A percentile compares a stretch with the other conserved stretches of the same genome.
Conservation (phyloP, 2,113 vertebrate species). For the Nanorana parkeri region DNA sequence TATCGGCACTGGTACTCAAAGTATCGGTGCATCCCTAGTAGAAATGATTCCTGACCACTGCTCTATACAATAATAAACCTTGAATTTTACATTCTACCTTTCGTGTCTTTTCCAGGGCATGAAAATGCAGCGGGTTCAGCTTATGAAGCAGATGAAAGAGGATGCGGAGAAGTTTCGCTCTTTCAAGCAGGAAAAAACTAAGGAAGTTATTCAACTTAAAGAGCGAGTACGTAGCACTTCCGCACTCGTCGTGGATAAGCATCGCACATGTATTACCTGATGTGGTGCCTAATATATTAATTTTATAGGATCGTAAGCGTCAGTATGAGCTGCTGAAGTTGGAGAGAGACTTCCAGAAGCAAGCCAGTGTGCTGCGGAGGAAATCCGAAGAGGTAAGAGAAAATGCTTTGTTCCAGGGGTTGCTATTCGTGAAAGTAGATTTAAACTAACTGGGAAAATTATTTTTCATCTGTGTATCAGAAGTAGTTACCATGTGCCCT, state of each 20-base stretch:
- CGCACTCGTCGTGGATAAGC: neutral
- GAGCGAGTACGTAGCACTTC: conserved; percentile 77
- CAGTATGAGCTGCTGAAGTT: conserved; percentile 93
- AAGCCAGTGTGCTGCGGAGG: conserved; percentile 87
- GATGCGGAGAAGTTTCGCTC: conserved; percentile 91
- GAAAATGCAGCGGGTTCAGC: conserved; percentile 89
- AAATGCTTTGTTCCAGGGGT: accelerated
- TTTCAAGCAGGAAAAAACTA: conserved; percentile 92
- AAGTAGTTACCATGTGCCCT: too few species aligned
- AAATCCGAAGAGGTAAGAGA: conserved; percentile 91
- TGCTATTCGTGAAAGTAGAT: neutral
- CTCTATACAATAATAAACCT: too few species aligned
- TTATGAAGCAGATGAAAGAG: conserved; percentile 95
- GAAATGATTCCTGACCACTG: too few species aligned
- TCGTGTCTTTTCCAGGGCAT: conserved; percentile 87
- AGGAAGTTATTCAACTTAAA: conserved; percentile 95
- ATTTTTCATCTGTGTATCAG: too few species aligned
- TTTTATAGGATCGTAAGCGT: conserved; percentile 88
- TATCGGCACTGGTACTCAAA: too few species aligned
- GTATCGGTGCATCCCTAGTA: too few species aligned
- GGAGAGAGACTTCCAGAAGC: conserved; percentile 93
- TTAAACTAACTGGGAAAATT: too few species aligned
- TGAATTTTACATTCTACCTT: too few species aligned
- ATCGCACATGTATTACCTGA: too few species aligned
- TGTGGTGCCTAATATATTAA: neutral